Evolutionary conservation across 1,140 invertebrate genomes (phyloP).

Genomic region (Chlorops oryzae): DNA sequence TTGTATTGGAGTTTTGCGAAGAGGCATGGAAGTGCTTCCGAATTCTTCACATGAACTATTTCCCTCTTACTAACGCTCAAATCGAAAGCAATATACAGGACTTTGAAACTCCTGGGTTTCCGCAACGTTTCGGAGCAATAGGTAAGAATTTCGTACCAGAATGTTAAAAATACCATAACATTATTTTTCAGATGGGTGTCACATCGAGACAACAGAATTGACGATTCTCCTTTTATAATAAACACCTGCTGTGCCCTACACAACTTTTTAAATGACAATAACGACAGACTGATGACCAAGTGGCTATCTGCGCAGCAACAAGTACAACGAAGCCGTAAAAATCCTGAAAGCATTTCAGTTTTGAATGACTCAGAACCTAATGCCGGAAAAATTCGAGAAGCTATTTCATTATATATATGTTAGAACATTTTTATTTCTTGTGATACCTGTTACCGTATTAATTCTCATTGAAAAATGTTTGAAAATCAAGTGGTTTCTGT

Average conservation of each 20-base stretch:
- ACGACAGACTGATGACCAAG: neutral
- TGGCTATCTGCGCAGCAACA: too few relatives aligned
- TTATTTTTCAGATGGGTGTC: conserved; percentile 12
- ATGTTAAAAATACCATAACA: neutral
- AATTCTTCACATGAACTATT: neutral
- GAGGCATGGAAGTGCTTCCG: neutral
- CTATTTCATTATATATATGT: too few relatives aligned
- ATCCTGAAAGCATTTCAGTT: too few relatives aligned
- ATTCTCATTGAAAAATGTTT: too few relatives aligned
- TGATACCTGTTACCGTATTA: too few relatives aligned
- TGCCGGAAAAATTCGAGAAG: too few relatives aligned
- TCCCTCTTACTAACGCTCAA: conserved; percentile 1
- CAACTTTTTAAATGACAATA: conserved; percentile 11
- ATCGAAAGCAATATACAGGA: conserved; percentile 4
- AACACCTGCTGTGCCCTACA: conserved; percentile 7
- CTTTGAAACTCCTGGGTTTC: conserved; percentile 10
- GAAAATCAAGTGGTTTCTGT: too few relatives aligned
- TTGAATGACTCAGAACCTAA: too few relatives aligned
- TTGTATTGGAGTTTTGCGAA: conserved; percentile 4
- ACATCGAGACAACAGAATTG: conserved; percentile 7
- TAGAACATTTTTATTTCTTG: too few relatives aligned
- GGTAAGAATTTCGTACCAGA: conserved; percentile 1
- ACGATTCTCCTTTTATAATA: conserved; percentile 1
- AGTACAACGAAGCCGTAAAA: too few relatives aligned
- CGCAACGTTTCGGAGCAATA: conserved; percentile 8